Conservation (phyloP, 2,888 invertebrate genomes). For the Cyrtodaria siliqua region DNA sequence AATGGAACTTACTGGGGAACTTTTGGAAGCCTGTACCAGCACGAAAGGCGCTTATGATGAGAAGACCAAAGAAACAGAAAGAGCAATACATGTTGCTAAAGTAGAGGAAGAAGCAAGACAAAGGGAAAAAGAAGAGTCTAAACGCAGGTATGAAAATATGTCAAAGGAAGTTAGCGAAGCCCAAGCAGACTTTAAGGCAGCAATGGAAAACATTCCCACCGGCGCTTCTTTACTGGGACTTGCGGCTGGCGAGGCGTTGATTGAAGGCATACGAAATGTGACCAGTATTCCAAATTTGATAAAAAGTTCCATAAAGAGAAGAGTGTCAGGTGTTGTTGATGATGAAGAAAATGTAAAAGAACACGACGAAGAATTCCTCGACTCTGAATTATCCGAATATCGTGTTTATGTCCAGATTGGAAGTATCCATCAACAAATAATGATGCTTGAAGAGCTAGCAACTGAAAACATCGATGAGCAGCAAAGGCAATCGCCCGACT, state of each 20-base stretch:
- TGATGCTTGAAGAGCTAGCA: no score
- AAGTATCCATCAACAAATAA: no score
- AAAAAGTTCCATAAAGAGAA: background rate
- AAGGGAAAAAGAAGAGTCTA: background rate
- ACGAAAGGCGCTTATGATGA: background rate
- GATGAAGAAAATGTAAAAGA: no score
- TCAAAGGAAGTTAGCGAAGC: slow-evolving; percentile 1
- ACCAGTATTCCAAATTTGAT: background rate
- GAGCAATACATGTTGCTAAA: background rate
- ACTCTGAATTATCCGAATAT: no score
- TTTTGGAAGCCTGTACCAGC: slow-evolving; percentile 8
- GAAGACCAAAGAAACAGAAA: background rate
- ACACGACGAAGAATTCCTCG: no score
- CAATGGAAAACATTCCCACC: background rate
- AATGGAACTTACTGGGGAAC: slow-evolving; percentile 1
- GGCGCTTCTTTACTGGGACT: background rate
- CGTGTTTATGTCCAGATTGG: no score
- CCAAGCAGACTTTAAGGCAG: slow-evolving; percentile 1
- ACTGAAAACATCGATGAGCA: background rate
- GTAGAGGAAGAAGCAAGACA: background rate
- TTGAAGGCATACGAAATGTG: background rate
- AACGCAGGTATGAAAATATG: background rate
- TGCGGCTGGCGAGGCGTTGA: background rate
- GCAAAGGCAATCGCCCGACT: background rate
- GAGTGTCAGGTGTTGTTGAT: no score